These are phyloP conservation scores for Noturus placidus DNA, from an alignment of 2,113 vertebrate species.

Conservation along the genomic window DNA sequence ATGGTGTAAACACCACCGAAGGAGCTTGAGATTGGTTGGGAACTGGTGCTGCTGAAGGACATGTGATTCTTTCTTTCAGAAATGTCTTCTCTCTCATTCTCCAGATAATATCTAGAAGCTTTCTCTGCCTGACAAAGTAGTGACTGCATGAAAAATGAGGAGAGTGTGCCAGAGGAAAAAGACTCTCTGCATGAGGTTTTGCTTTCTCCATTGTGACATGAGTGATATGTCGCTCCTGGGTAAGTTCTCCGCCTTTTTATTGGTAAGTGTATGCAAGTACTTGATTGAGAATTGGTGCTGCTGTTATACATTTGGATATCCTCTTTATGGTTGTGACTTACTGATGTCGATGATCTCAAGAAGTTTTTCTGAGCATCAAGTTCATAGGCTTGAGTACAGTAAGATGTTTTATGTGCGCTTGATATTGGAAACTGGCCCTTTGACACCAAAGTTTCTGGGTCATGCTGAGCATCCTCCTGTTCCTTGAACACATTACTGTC, in stretches of 20 bases:
- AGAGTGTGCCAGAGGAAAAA: conserved; percentile 67
- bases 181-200: conserved; percentile 60
- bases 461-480: neutral
- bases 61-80: conserved; percentile 55
- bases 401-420: neutral
- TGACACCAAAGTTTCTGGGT: conserved; percentile 9
- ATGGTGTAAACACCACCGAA: conserved; percentile 53
- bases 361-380: conserved; percentile 3
- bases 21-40: conserved; percentile 48
- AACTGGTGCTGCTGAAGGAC: conserved; percentile 50
- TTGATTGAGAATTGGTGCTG: conserved; percentile 49
- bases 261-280: conserved; percentile 38
- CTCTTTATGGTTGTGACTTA: conserved; percentile 59
- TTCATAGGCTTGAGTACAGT: conserved; percentile 45
- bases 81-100: conserved; percentile 40
- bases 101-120: conserved; percentile 47
- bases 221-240: conserved; percentile 59
- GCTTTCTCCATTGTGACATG: conserved; percentile 49
- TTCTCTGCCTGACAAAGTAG: conserved; percentile 60
- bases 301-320: conserved; percentile 63
- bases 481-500: conserved; percentile 46
- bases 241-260: conserved; percentile 73
- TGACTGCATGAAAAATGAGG: conserved; percentile 65
- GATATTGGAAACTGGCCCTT: conserved; percentile 20
- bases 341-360: conserved; percentile 50